These are phyloP conservation scores for Anas platyrhynchos DNA, from an alignment of 2,113 vertebrate species.

Conservation along the genomic window DNA sequence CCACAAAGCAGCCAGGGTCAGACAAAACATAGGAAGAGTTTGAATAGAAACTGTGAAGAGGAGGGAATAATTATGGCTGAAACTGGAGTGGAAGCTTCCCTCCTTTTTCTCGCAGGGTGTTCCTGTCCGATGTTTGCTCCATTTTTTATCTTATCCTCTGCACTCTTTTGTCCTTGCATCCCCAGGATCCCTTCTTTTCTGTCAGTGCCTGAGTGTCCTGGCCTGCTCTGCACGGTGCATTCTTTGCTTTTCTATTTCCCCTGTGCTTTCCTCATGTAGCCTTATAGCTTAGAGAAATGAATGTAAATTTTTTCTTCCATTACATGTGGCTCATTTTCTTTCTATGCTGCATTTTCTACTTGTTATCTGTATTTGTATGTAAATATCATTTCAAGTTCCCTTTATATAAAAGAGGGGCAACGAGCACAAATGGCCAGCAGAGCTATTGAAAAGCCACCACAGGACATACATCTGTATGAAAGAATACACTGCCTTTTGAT, in stretches of 20 bases:
- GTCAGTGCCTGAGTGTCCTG: background rate
- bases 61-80: background rate
- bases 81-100: background rate
- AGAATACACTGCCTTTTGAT: slow-evolving; percentile 48
- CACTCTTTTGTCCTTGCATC: slow-evolving; percentile 10
- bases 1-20: background rate
- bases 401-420: background rate
- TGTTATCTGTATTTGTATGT: slow-evolving; percentile 24
- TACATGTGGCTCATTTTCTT: slow-evolving; percentile 11
- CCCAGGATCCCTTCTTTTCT: background rate
- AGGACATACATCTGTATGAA: slow-evolving; percentile 34
- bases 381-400: slow-evolving; percentile 30
- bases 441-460: slow-evolving; percentile 62
- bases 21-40: background rate
- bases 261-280: background rate
- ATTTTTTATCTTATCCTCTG: background rate
- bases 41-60: background rate
- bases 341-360: background rate
- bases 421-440: slow-evolving; percentile 54
- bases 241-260: background rate
- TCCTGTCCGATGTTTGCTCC: background rate
- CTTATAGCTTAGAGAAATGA: background rate
- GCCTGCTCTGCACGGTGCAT: background rate
- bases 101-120: background rate
- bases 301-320: slow-evolving; percentile 2